These are phyloP conservation scores for Penaeus chinensis DNA, from an alignment of 1,140 invertebrate species.

Conservation along the genomic window DNA sequence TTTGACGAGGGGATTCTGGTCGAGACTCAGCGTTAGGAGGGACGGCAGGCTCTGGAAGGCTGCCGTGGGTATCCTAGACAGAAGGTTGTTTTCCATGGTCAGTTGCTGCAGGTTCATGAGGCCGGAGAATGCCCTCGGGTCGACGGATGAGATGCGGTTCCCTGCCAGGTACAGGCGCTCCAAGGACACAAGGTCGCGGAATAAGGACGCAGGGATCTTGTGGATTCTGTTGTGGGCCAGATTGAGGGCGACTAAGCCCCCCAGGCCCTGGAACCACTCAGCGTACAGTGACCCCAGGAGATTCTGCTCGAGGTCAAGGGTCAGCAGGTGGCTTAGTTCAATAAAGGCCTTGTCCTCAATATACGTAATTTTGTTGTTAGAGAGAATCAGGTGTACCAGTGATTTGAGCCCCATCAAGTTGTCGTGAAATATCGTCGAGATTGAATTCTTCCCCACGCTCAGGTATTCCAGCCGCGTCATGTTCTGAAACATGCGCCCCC, in stretches of 20 bases:
- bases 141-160: constrained; percentile 65
- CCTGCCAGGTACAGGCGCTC: constrained; percentile 62
- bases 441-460: constrained; percentile 65
- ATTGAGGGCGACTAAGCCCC: constrained; percentile 58
- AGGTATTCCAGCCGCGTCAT: constrained; percentile 61
- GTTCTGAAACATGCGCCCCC: constrained; percentile 65
- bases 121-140: constrained; percentile 65
- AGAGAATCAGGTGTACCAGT: constrained; percentile 65
- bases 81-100: constrained; percentile 64
- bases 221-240: constrained; percentile 66
- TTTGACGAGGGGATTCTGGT: constrained; percentile 65
- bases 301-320: constrained; percentile 65
- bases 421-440: constrained; percentile 65
- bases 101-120: constrained; percentile 63
- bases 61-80: constrained; percentile 61
- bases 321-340: constrained; percentile 59
- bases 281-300: constrained; percentile 65
- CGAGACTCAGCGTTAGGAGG: constrained; percentile 63
- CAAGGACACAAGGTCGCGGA: constrained; percentile 63
- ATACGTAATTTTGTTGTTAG: constrained; percentile 64
- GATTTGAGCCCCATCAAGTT: constrained; percentile 63
- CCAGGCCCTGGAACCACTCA: constrained; percentile 66
- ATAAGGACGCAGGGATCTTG: constrained; percentile 65
- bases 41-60: constrained; percentile 64
- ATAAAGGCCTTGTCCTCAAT: constrained; percentile 64